Evolutionary conservation across 2,113 vertebrate species (phyloP), one percentile per base, ranked within the genome.

Genomic region (Nibea albiflora): DNA sequence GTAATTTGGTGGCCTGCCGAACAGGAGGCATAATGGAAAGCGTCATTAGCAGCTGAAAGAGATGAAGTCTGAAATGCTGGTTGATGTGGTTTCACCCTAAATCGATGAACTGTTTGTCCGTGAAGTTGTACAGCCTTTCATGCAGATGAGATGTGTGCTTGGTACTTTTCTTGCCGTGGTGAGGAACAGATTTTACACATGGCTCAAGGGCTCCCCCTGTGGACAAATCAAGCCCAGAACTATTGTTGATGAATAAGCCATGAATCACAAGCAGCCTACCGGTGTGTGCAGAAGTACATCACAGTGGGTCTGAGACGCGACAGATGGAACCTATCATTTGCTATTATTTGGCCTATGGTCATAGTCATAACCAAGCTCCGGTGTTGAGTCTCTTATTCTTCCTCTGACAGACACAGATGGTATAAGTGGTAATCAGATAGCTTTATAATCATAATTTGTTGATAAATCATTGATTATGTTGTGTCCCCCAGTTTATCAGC

Each of bases 141-240:
- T 77, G 68, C 77, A 84, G 75, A 82, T 90, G 57, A 78, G 80
- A 76, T 31, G 73, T 73, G 17, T 76, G 76, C 39, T 1, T 35
- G 24, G 4, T 68, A 2, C 56, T 66, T 49, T 11, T 49, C 64
- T 58, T 47, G 60, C 69, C 39, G 22, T 72, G 24, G 28, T 54
- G 28, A 19, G 62, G 60, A 72, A 65, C 16, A 64, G 53, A 42
- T 85, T 86, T 88, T 63, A 78, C 79, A 78, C 66, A 60, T 62
- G 73, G 92, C 89, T 88, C 89, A 88, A 93, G 85, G 81, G 88
- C 92, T 84, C 93, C 94, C 85, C 90, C 93, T 93, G 87, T 93
- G 85, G 93, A 89, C 66, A 53, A 70, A 80, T 28, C 26, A 9
- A 6, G 58, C 52, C 70, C 70, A 83, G 64, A 53, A n/a, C 68